Conservation (phyloP, 2,113 vertebrate genomes). For the Chunga burmeisteri region DNA sequence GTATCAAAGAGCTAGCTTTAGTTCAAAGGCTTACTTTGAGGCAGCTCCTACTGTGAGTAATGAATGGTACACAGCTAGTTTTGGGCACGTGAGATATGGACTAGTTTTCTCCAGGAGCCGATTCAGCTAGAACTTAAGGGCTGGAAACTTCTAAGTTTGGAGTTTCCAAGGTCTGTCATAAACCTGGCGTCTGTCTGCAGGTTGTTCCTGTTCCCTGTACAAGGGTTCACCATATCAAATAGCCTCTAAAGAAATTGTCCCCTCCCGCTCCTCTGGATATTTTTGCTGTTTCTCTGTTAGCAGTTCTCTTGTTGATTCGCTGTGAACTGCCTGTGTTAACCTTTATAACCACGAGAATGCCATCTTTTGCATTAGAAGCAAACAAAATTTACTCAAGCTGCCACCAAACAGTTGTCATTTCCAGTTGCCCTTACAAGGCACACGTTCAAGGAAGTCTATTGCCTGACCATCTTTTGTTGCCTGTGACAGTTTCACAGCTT, state of each 20-base stretch:
- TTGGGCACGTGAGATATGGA: neutral
- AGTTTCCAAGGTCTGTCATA: neutral
- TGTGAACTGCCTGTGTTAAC: neutral
- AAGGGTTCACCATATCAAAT: neutral
- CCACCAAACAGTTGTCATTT: neutral
- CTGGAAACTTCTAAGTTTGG: neutral
- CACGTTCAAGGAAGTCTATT: neutral
- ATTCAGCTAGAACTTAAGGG: neutral
- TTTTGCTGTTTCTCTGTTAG: neutral
- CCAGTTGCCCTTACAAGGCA: neutral
- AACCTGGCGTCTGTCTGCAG: neutral
- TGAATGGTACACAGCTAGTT: neutral
- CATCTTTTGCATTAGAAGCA: neutral
- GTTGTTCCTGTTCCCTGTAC: neutral
- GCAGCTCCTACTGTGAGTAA: neutral
- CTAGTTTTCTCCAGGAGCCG: neutral
- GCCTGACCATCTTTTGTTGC: neutral
- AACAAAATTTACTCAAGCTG: neutral
- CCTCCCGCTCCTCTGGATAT: neutral
- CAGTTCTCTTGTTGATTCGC: neutral
- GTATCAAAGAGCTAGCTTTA: neutral
- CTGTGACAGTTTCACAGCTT: slow-evolving; percentile 8
- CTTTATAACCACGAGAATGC: neutral
- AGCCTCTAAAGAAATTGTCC: neutral
- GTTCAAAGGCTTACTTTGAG: neutral